Conservation (phyloP, 1,140 invertebrate genomes). For the Zaprionus davidi region DNA sequence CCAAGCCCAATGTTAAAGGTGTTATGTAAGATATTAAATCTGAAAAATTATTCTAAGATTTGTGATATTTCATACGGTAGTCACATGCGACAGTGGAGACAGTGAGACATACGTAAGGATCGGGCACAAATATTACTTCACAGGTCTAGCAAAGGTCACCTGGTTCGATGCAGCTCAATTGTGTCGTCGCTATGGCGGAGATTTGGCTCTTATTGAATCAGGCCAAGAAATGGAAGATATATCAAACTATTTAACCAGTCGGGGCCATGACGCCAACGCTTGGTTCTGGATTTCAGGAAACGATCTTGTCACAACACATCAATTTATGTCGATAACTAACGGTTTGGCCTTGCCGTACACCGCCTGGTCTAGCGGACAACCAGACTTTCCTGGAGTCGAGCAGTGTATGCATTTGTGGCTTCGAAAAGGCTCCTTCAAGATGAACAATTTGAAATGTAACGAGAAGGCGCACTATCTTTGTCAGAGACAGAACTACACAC, state of each 20-base stretch:
- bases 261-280: background rate
- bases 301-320: conserved; percentile 28
- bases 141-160: background rate
- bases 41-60: background rate
- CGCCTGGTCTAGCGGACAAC: conserved; percentile 36
- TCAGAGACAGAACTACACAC: conserved; percentile 28
- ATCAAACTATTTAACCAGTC: background rate
- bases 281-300: conserved; percentile 48
- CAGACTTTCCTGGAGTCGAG: conserved; percentile 40
- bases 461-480: conserved; percentile 20
- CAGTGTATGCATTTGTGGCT: conserved; percentile 50
- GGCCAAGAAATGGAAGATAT: conserved; percentile 22
- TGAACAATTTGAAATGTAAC: conserved; percentile 45
- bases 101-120: background rate
- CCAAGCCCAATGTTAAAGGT: background rate
- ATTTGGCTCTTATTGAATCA: conserved; percentile 36
- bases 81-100: background rate
- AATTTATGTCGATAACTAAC: conserved; percentile 29
- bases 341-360: conserved; percentile 31
- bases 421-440: conserved; percentile 4
- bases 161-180: conserved; percentile 32
- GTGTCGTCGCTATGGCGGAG: conserved; percentile 24
- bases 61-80: background rate
- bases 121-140: conserved; percentile 33
- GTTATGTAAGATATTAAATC: background rate